These are phyloP conservation scores for Arbacia lixula DNA, from an alignment of 53 echinoderm and acorn worm species.

Conservation along the genomic window DNA sequence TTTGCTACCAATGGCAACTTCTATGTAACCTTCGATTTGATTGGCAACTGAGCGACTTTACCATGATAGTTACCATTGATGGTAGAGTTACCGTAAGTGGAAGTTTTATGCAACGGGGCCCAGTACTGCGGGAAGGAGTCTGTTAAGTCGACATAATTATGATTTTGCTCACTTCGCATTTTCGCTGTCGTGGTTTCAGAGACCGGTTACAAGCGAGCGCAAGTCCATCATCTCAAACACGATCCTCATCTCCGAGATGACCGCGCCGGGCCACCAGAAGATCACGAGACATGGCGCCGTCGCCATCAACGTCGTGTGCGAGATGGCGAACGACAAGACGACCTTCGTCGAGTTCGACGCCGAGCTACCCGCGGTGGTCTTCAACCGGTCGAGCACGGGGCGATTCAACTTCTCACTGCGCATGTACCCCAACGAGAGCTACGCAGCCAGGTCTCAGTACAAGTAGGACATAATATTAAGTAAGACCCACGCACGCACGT, in stretches of 20 bases:
- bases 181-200: too few relatives aligned
- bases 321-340: slow-evolving; percentile 49
- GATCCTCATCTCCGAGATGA: slow-evolving; percentile 5
- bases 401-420: slow-evolving; percentile 68
- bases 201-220: too few relatives aligned
- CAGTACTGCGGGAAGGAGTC: too few relatives aligned
- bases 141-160: too few relatives aligned
- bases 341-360: slow-evolving; percentile 65
- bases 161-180: too few relatives aligned
- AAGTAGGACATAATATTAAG: slow-evolving; percentile 15
- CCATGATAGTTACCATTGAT: too few relatives aligned
- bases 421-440: slow-evolving; percentile 60
- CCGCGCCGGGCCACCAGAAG: background rate
- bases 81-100: too few relatives aligned
- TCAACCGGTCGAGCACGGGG: slow-evolving; percentile 64
- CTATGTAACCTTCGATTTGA: too few relatives aligned
- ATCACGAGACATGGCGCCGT: slow-evolving; percentile 63
- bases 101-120: too few relatives aligned
- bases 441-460: background rate
- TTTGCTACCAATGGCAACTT: too few relatives aligned
- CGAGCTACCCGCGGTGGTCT: slow-evolving; percentile 72
- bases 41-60: too few relatives aligned
- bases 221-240: slow-evolving; percentile 50
- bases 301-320: slow-evolving; percentile 67
- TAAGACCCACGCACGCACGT: background rate